Evolutionary conservation across 2,113 vertebrate genomes (phyloP).

Genomic region (Passer montanus): DNA sequence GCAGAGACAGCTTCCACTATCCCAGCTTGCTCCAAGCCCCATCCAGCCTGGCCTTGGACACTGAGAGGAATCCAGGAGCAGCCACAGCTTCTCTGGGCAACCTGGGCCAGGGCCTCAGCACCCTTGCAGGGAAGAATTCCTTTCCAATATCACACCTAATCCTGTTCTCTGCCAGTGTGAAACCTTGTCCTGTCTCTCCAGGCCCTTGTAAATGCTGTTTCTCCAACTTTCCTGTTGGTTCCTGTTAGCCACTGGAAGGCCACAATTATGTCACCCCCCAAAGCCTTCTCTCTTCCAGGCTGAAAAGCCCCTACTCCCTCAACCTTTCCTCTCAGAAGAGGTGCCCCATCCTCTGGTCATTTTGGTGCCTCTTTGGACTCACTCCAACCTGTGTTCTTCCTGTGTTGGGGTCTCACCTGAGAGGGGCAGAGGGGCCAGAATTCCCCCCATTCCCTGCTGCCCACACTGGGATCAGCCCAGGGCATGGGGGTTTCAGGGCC

Average conservation of each 20-base stretch:
- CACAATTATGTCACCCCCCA: background rate
- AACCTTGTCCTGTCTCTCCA: background rate
- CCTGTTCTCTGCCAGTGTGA: background rate
- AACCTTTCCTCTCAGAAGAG: background rate
- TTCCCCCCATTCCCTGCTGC: background rate
- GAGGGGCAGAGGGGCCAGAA: background rate
- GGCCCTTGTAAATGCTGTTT: background rate
- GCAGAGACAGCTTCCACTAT: background rate
- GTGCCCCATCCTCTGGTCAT: background rate
- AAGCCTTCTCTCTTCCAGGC: background rate
- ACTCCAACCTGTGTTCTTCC: background rate
- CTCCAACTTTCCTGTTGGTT: background rate
- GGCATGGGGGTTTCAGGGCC: background rate
- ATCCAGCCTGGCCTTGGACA: fast-evolving
- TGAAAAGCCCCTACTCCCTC: background rate
- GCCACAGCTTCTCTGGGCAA: background rate
- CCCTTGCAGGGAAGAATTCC: fast-evolving
- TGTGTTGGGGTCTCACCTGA: background rate
- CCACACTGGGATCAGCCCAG: background rate
- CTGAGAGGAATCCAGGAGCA: background rate
- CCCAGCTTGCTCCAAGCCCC: fast-evolving
- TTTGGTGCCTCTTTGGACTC: background rate
- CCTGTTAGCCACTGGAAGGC: background rate
- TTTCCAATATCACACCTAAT: background rate
- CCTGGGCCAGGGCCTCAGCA: background rate